Evolutionary conservation across 2,888 invertebrate species (phyloP), one percentile per base, ranked within the genome.

Genomic region (Gastrophysa polygoni): DNA sequence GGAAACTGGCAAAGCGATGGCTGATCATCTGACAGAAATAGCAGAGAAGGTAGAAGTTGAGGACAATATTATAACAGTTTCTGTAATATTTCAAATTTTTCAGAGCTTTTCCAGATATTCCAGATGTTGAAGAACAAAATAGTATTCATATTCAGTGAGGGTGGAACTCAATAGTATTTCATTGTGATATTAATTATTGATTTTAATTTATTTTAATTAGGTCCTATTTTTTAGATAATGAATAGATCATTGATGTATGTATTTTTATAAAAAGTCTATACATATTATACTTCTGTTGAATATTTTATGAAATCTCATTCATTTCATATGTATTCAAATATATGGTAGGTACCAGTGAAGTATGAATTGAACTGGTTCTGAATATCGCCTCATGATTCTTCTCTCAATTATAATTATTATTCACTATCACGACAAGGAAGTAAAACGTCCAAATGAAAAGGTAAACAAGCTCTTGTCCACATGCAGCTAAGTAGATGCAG

Each of bases 1-100:
- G 51, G 87, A 89, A 80, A 88, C 88, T 29, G 91, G 91, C 16
- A 73, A 73, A 20, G 64, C 68, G 11, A 69, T 70, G 61, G 70
- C 74, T 4, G 72, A 75, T 48, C 67, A 75, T 62, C 70, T 78
- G 46, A 68, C 70, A 50, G 59, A 63, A 48, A 68, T 77, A 46
- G 78, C 79, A 2, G 68, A 71, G 71, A 66, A 73, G 71, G 75
- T 76, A 68, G 63, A 5, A 2, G 3, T 76, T 67, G 63, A 5
- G 1, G 3, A 11, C 1, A 28, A 10, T 51, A 11, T n/a, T 51
- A 14, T 1, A 17, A 29, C 10, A 50, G 2, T 24, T 29, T 14
- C n/a, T 17, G 11, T 44, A 21, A 38, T 14, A 50, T n/a, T n/a
- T n/a, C n/a, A n/a, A n/a, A n/a, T n/a, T 46, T 66, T 65, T 38